Evolutionary conservation across 2,888 invertebrate species (phyloP).

Genomic region (Vandiemenella viatica): DNA sequence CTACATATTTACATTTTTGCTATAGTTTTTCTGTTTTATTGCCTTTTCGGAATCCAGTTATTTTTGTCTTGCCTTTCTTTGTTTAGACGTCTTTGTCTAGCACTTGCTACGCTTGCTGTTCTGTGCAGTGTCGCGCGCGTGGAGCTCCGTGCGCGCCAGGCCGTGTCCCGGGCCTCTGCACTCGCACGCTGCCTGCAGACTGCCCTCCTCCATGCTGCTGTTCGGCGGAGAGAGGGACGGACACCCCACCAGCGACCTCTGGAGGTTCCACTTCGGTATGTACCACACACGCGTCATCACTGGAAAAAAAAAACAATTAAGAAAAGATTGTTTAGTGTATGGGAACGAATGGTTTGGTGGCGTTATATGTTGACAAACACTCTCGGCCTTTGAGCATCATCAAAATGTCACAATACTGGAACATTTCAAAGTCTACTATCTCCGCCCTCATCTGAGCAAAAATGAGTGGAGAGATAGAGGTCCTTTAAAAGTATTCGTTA

Average conservation of each 20-base stretch:
- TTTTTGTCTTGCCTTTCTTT: no score
- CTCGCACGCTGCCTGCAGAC: conserved; percentile 62
- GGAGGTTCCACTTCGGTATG: conserved; percentile 70
- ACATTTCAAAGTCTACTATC: no score
- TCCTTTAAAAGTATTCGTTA: no score
- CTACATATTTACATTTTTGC: no score
- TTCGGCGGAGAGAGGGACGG: conserved; percentile 66
- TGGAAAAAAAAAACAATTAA: not conserved
- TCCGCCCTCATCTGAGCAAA: no score
- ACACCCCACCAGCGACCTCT: conserved; percentile 56
- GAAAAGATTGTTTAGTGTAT: not conserved
- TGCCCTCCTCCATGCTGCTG: conserved; percentile 60
- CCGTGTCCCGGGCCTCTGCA: conserved; percentile 54
- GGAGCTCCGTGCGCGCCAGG: conserved; percentile 46
- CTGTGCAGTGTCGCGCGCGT: conserved; percentile 46
- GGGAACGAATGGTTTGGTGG: not conserved
- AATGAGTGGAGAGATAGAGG: no score
- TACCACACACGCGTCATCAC: not conserved
- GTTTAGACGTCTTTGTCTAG: no score
- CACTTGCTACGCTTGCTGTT: no score
- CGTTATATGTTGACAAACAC: not conserved
- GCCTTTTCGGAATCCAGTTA: no score
- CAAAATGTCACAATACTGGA: no score
- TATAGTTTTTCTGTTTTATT: no score
- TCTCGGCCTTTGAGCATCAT: no score